Percentiles rank a stretch among this genome's conserved stretches.
Evolutionary conservation across 2,797 vertebrate species (phyloP).

Genomic region (Helarctos malayanus): DNA sequence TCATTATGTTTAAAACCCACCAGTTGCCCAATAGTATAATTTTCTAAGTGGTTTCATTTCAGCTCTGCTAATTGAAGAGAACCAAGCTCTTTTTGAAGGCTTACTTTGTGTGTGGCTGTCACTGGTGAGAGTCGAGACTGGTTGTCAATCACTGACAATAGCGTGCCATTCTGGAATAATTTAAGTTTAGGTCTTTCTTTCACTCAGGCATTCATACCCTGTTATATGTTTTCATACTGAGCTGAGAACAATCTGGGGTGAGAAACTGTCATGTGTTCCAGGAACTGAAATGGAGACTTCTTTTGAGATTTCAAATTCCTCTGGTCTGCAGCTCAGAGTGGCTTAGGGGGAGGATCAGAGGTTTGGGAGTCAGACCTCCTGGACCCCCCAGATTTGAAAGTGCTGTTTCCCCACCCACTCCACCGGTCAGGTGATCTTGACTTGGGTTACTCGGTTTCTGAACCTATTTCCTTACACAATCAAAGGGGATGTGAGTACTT

Average conservation of each 20-base stretch:
- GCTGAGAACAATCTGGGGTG: conserved; percentile 83
- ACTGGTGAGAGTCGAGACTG: conserved; percentile 77
- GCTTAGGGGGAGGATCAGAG: not conserved
- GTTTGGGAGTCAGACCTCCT: not conserved
- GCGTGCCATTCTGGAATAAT: conserved; percentile 81
- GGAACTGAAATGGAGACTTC: conserved; percentile 71
- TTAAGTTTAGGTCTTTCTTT: conserved; percentile 85
- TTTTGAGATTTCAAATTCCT: conserved; percentile 51
- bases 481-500: not conserved
- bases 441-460: not conserved
- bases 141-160: conserved; percentile 86
- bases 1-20: conserved; percentile 82
- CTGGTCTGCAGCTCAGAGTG: not conserved
- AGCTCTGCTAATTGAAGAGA: conserved; percentile 84
- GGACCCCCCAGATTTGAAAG: not conserved
- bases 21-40: conserved; percentile 82
- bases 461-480: not conserved
- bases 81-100: conserved; percentile 76
- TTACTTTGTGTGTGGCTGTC: conserved; percentile 81
- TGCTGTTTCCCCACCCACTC: not conserved
- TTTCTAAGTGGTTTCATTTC: conserved; percentile 70
- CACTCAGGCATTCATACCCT: conserved; percentile 82
- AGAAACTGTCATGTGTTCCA: conserved; percentile 78
- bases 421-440: not conserved
- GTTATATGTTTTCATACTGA: conserved; percentile 85